Evolutionary conservation across 2,888 invertebrate genomes (phyloP), one percentile per base, ranked within the genome.

Genomic region (Caenorhabditis macrosperma): DNA sequence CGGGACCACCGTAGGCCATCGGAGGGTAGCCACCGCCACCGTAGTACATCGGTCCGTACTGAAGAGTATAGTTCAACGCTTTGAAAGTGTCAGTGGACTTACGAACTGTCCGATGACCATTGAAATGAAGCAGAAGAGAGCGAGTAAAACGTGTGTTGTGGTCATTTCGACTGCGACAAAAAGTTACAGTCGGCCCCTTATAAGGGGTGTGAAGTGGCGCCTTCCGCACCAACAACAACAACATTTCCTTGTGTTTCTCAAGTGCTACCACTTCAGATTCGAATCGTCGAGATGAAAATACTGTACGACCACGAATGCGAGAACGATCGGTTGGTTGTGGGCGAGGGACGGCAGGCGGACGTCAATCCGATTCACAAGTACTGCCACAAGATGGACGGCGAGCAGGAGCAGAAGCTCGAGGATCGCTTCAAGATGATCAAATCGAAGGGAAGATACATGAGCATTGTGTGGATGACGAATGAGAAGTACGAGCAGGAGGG

Each of bases 251-350:
- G 22, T 7, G 22, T 17, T 46, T 44, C 55, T 72, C 46, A 57
- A 74, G 57, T 64, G 59, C 35, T 48, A n/a, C 61, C 30, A 41
- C 60, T 81, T 55, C 63, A 88, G 86, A 66, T 88, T 20, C 81
- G 82, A 55, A 64, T 88, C 46, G 72, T 72, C 24, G 72, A 81
- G 30, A 84, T 89, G 86, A 82, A 85, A 41, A 69, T 89, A n/a
- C 85, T 86, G 44, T 78, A 83, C 63, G 80, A 82, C 41, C 76
- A 83, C 28, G 83, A 85, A n/a, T 86, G 85, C 66, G 55, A 69
- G 7, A 55, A 72, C 6, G 85, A 86, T 52, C 69, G 33, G 17
- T 48, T 86, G 38, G 63, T 75, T 17, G 50, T 84, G 24, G 81
- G 78, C 30, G 84, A 84, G 46, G 85, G 85, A 64, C 52, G 64